phyloP scores from a whole-genome alignment of 2,797 vertebrate species.

The Anguilla obscura region DNA sequence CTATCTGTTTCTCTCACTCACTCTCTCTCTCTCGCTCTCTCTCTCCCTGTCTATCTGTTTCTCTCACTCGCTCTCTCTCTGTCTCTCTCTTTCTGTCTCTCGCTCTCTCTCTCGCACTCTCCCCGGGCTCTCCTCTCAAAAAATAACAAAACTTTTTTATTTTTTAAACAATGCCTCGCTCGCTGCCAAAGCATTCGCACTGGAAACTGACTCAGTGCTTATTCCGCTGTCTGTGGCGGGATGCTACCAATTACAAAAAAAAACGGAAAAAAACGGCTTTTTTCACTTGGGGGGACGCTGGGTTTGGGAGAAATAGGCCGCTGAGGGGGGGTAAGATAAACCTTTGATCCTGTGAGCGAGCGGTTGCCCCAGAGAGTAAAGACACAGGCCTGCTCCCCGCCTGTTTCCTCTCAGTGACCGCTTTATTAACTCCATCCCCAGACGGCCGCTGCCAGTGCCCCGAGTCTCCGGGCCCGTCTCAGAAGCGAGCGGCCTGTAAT shows the following conservation, averaged over 20 bases:
- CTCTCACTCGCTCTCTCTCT: neutral
- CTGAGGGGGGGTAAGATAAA: neutral
- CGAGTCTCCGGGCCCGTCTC: neutral
- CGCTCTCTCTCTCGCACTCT: neutral
- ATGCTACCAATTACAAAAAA: neutral
- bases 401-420: neutral
- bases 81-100: neutral
- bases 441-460: neutral
- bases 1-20: no score
- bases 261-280: neutral
- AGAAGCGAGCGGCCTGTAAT: neutral
- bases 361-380: neutral
- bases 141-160: neutral
- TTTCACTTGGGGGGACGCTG: neutral
- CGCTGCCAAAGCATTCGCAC: neutral
- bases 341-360: neutral
- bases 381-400: neutral
- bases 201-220: neutral
- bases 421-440: neutral
- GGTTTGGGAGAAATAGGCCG: neutral
- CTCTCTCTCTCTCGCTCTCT: no score
- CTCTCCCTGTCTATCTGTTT: no score
- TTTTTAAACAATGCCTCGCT: conserved; percentile 4
- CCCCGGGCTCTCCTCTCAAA: neutral
- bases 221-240: neutral